Base-by-base conservation (phyloP, 1,140 invertebrate genomes). In the Trichonephila clavata region DNA sequence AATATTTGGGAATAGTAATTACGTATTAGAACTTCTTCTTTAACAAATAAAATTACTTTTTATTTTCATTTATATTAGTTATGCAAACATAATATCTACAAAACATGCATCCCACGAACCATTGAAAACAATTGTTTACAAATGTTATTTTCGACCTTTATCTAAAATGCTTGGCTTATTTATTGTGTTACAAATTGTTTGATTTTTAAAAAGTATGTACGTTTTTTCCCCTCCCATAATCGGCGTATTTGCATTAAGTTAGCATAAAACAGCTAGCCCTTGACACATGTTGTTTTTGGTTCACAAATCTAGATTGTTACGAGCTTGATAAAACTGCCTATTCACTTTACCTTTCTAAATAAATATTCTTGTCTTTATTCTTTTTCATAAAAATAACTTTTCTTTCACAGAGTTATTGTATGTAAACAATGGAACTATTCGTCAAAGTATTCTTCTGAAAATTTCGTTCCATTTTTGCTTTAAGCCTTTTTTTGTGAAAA, bases 321-420 rank as follows among this genome's bases (percentile, higher is more conserved):
- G 71, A 77, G 71, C 71, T 77, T 39, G 71, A 77, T 77, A 77
- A 77, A 77, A 77, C 71, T 18, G 27, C 32, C 10, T 68, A 68
- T 68, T 77, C 71, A 77, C 39, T 77, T 27, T 39, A 77, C 71
- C 32, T 77, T 77, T 39, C 14, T 39, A 77, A 32, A 77, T 77
- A 77, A 77, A 50, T 39, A 39, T 77, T 39, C 32, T 32, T 77
- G 24, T 7, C 2, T 77, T 77, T 77, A 77, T 77, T 77, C 13
- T 77, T 27, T 32, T 39, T 77, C 32, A 18, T 32, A 77, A 32
- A 39, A 77, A 77, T 16, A 20, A 77, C 18, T 39, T 68, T 77
- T 39, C 71, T 7, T 6, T 39, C 50, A 13, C 50, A 50, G 71
- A 77, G 24, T 77, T 39, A 77, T 39, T 27, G 16, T 6, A 16